Evolutionary conservation across 2,888 invertebrate species (phyloP).

Genomic region (Blera fallax): DNA sequence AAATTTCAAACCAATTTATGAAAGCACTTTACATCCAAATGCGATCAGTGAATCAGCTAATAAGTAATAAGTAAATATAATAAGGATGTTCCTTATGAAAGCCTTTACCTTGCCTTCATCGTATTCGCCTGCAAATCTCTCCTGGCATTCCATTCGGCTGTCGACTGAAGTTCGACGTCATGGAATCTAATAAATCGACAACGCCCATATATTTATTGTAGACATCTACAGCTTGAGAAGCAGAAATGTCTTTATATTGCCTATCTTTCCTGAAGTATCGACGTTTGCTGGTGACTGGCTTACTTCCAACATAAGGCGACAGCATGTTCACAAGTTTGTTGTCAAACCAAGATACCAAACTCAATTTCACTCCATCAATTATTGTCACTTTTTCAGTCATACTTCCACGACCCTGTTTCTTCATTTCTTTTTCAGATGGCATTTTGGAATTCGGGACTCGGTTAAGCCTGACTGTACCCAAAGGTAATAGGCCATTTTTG

Average conservation of each 20-base stretch:
- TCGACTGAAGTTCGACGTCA: too few species aligned
- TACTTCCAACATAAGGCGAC: too few species aligned
- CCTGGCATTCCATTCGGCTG: too few species aligned
- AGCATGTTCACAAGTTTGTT: too few species aligned
- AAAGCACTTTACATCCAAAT: not conserved
- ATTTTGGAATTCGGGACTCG: too few species aligned
- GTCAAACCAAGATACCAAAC: too few species aligned
- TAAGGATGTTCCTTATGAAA: too few species aligned
- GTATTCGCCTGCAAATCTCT: too few species aligned
- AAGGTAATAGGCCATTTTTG: constrained; percentile 9
- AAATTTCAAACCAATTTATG: not conserved
- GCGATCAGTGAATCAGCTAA: not conserved
- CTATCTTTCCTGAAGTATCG: constrained; percentile 53
- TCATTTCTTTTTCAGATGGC: constrained; percentile 57
- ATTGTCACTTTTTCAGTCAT: constrained; percentile 49
- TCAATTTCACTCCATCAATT: too few species aligned
- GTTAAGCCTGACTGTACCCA: too few species aligned
- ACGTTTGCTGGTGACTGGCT: constrained; percentile 34
- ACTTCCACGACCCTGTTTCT: constrained; percentile 50
- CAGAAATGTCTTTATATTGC: constrained; percentile 37
- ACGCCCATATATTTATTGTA: constrained; percentile 50
- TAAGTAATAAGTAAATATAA: too few species aligned
- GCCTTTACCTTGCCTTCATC: too few species aligned
- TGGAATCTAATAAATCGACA: constrained; percentile 43
- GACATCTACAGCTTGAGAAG: constrained; percentile 35